Base-by-base conservation (phyloP, 2,888 invertebrate species). In the Heliconius ethilla region DNA sequence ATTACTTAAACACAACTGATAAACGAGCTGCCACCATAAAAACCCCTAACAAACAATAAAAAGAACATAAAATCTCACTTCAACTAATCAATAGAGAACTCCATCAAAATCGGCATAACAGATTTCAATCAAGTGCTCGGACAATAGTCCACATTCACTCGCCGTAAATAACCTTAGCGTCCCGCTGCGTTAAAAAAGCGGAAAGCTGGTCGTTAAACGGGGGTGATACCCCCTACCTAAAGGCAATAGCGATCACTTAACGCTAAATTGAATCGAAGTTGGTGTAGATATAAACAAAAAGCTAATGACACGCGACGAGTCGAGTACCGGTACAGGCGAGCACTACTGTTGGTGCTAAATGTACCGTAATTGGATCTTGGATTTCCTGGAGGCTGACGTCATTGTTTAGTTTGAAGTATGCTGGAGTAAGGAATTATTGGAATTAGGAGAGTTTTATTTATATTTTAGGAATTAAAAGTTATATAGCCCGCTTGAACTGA, bases 291-390 rank as follows among this genome's bases (percentile, higher is more conserved):
- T 91, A 93, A 92, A 92, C 93, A 93, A 92, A 90, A 88, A 85
- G 86, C 84, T 83, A 85, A 82, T 82, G 92, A 83, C 93, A 92
- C 92, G 92, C 87, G 93, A 84, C 89, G 80, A 78, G 79, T 82
- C 78, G 79, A 82, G 86, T 86, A 87, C 86, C 10, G n/a, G 55
- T 55, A 22, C 2, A 45, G 51, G 86, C 89, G 87, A 67, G 33
- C 40, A 40, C 40, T 11, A 40, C 67, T 82, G 90, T 92, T 91
- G 85, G 86, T 86, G 88, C 84, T 88, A 90, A 94, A 93, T 93
- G 93, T 91, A 91, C 90, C 90, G 92, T 91, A 89, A 91, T 92
- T 89, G 89, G 87, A 90, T 91, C 90, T 91, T 90, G 89, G 89
- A 92, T 91, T 90, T 90, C 89, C 83, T 82, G 78, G 75, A 81